phyloP scores from a whole-genome alignment of 2,113 vertebrate genomes.

The Lamprologus callipterus region DNA sequence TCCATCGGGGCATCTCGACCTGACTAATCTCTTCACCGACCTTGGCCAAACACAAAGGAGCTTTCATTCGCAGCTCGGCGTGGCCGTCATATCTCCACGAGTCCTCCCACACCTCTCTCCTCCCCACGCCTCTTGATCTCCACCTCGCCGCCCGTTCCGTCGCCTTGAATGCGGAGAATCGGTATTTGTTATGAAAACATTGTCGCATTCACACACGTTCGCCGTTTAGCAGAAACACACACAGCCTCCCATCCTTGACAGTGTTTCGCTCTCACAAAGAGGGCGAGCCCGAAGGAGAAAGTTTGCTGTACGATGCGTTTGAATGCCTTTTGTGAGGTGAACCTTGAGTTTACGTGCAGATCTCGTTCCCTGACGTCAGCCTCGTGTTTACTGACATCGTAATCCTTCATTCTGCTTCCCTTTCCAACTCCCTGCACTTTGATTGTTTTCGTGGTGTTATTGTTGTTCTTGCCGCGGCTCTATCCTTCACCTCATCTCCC shows the following conservation, averaged over 20 bases:
- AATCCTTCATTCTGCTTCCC: background rate
- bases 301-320: too few relatives aligned
- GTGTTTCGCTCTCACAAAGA: background rate
- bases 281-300: background rate
- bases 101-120: background rate
- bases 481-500: background rate
- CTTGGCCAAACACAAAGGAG: background rate
- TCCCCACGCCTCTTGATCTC: background rate
- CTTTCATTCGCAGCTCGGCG: background rate
- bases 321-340: background rate
- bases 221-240: background rate
- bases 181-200: conserved; percentile 33
- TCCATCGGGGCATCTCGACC: background rate
- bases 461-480: background rate
- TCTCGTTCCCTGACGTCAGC: background rate
- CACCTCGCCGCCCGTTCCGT: background rate
- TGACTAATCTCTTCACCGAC: background rate
- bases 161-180: background rate
- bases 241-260: background rate
- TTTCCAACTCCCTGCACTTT: background rate
- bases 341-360: background rate
- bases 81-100: background rate
- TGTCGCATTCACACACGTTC: background rate
- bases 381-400: background rate
- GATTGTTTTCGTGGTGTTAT: background rate